Base-by-base conservation (phyloP, 2,888 invertebrate species). In the Diadromus collaris region DNA sequence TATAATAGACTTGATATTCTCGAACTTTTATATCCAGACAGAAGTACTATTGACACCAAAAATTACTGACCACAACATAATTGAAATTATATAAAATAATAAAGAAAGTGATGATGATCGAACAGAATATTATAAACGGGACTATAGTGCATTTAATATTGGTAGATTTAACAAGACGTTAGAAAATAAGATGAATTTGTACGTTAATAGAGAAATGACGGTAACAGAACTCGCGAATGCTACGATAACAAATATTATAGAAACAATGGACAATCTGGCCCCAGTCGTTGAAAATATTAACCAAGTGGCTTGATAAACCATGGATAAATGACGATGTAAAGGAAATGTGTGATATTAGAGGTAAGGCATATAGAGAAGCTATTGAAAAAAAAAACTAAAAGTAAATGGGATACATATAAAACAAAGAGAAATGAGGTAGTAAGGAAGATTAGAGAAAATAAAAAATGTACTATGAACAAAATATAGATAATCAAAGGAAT, bases 41-140 rank as follows among this genome's bases (percentile, higher is more conserved):
- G 21, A 60, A 7, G 68, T 68, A 32, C 19, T 41, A 41, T 7
- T n/a, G 2, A 58, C 56, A 21, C 76, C 70, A 2, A 70, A 61
- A 58, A 76, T 76, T 13, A 70, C 70, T 1, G 76, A 70, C 21
- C 64, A 70, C 44, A 63, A 61, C 7, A 76, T 70, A 32, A 24
- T 64, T 32, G 19, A 10, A 44, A 13, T 54, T n/a, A 13, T 63
- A 34, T 24, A 41, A 9, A 27, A 34, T 19, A 27, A 63, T 2
- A 16, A 29, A n/a, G 46, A 19, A n/a, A 51, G 41, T 10, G 58
- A 27, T 10, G 16, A 67, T 58, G 46, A 27, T 21, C 5, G 16
- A n/a, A 68, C 41, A 60, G 48, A 54, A 29, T 21, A 32, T 27
- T 51, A 51, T 27, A 64, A 54, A 38, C 58, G 76, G 16, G 61